Evolutionary conservation across 2,888 invertebrate species (phyloP).

Genomic region (Nemotelus nigrinus): DNA sequence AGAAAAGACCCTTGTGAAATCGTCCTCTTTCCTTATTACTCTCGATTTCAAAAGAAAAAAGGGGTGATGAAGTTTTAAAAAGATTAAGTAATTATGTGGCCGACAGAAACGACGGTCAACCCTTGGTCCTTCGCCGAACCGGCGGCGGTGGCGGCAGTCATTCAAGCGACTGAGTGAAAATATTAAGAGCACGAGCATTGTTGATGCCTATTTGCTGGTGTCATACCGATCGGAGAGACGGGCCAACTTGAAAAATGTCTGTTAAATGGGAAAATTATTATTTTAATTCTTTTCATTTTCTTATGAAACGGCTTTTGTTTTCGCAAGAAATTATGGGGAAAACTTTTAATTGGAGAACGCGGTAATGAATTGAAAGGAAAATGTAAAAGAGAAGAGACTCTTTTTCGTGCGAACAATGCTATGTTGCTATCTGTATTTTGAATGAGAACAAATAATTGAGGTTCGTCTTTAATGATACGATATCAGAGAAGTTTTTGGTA

Average conservation of each 20-base stretch:
- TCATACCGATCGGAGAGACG: conserved; percentile 2
- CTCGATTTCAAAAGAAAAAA: conserved; percentile 32
- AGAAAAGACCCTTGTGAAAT: conserved; percentile 33
- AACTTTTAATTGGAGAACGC: conserved; percentile 48
- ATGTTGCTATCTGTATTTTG: no score
- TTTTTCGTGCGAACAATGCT: no score
- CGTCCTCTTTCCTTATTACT: conserved; percentile 15
- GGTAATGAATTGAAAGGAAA: no score
- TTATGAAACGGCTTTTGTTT: conserved; percentile 44
- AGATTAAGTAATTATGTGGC: conserved; percentile 51
- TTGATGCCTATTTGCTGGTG: conserved; percentile 27
- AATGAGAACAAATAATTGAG: no score
- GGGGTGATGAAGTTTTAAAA: conserved; percentile 51
- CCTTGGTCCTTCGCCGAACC: neutral
- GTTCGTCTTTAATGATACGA: no score
- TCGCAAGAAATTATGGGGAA: conserved; percentile 47
- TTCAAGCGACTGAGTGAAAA: no score
- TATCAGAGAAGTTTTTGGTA: no score
- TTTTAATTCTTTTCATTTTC: conserved; percentile 50
- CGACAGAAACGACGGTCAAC: conserved; percentile 44
- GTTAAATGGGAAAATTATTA: conserved; percentile 49
- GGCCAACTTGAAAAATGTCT: conserved; percentile 41
- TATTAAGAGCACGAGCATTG: no score
- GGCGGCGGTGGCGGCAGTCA: no score
- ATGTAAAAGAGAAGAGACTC: no score